Conservation (phyloP, 2,888 invertebrate species). For the Lasius fuliginosus region DNA sequence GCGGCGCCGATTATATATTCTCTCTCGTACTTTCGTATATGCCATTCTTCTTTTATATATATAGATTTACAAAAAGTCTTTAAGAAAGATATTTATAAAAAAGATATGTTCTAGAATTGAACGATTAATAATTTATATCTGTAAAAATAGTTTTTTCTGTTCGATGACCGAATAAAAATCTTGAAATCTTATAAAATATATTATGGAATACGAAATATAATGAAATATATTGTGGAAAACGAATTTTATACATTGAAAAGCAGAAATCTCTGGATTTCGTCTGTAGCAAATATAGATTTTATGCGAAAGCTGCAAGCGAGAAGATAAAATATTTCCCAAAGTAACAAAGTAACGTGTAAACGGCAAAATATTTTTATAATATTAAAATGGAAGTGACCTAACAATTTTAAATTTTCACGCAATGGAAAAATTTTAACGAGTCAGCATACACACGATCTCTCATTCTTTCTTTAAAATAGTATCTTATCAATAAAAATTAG, state of each 20-base stretch:
- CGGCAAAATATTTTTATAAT: conserved; percentile 18
- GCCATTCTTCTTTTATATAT: too few species aligned
- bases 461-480: not conserved
- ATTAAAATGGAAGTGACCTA: conserved; percentile 33
- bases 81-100: conserved; percentile 10
- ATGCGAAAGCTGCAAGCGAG: conserved; percentile 4
- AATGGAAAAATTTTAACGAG: not conserved
- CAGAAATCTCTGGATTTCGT: not conserved
- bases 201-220: too few species aligned
- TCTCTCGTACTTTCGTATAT: conserved; percentile 1
- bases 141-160: not conserved
- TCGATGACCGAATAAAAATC: not conserved
- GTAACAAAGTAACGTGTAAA: conserved; percentile 5
- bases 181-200: not conserved
- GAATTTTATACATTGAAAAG: not conserved
- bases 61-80: conserved; percentile 16
- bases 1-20: conserved; percentile 15
- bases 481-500: conserved; percentile 22
- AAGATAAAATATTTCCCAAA: conserved; percentile 17
- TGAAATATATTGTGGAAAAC: conserved; percentile 8
- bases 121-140: conserved; percentile 5
- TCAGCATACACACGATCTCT: not conserved
- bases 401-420: conserved; percentile 21
- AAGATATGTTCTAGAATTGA: not conserved
- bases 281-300: conserved; percentile 2